Evolutionary conservation across 2,113 vertebrate species (phyloP).

Genomic region (Butorides virescens): DNA sequence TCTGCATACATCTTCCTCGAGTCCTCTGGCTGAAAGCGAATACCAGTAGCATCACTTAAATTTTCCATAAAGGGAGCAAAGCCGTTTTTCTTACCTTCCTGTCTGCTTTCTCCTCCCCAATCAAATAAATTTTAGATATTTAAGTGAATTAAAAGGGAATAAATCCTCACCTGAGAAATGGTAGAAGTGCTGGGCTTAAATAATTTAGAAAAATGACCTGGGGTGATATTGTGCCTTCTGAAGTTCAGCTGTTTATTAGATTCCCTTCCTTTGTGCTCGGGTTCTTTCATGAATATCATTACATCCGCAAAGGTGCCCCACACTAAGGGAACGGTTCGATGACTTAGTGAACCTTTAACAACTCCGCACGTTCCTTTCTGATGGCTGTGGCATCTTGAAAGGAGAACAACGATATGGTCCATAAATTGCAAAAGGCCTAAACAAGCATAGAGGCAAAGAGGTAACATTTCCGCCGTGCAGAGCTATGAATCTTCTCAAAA

Average conservation of each 20-base stretch:
- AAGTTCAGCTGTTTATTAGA: constrained; percentile 1
- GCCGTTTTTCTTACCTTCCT: neutral
- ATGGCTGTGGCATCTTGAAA: constrained; percentile 2
- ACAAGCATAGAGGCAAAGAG: neutral
- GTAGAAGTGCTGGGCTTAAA: neutral
- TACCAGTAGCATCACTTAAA: neutral
- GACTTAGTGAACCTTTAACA: neutral
- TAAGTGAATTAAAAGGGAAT: constrained; percentile 29
- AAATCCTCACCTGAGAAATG: neutral
- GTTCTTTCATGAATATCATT: constrained; percentile 38
- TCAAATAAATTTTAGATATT: neutral
- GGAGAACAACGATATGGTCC: neutral
- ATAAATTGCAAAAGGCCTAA: neutral
- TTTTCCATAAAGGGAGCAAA: neutral
- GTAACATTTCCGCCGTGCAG: neutral
- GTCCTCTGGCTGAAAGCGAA: neutral
- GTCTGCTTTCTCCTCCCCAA: neutral
- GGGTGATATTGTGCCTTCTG: neutral
- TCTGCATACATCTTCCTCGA: neutral
- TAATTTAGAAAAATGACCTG: constrained; percentile 7
- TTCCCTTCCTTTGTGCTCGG: neutral
- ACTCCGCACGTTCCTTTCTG: neutral
- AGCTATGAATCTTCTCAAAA: neutral
- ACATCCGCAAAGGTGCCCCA: neutral
- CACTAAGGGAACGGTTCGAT: neutral